Conservation (phyloP, 2,113 vertebrate species). For the Stictonetta naevosa region DNA sequence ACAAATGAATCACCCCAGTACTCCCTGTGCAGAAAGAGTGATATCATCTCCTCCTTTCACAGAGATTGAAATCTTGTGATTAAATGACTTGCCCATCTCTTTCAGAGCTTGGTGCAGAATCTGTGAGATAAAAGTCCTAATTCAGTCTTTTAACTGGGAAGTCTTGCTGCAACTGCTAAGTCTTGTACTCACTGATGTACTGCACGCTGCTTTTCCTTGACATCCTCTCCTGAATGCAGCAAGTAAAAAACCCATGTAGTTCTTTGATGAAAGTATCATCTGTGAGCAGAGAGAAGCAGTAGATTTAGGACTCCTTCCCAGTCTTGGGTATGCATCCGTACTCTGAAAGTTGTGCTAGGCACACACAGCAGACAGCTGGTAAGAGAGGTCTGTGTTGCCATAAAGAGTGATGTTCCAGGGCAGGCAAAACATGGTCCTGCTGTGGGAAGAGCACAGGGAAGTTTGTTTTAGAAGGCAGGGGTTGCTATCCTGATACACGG, state of each 20-base stretch:
- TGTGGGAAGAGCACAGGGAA: constrained; percentile 56
- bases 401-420: constrained; percentile 63
- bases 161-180: neutral
- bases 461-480: neutral
- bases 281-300: neutral
- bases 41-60: neutral
- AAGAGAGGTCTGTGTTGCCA: neutral
- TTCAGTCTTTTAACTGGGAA: neutral
- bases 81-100: neutral
- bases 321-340: neutral
- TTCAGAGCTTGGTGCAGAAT: neutral
- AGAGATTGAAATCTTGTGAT: neutral
- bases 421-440: constrained; percentile 68
- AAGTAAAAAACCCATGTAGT: neutral
- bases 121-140: neutral
- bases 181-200: neutral
- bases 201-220: neutral
- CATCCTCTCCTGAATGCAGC: neutral
- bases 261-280: neutral
- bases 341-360: neutral
- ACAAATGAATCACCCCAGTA: neutral
- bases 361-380: constrained; percentile 36
- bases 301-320: neutral
- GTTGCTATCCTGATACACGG: neutral
- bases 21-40: neutral